Base-by-base conservation (phyloP, 2,888 invertebrate genomes). In the Chalcosyrphus nemorum region DNA sequence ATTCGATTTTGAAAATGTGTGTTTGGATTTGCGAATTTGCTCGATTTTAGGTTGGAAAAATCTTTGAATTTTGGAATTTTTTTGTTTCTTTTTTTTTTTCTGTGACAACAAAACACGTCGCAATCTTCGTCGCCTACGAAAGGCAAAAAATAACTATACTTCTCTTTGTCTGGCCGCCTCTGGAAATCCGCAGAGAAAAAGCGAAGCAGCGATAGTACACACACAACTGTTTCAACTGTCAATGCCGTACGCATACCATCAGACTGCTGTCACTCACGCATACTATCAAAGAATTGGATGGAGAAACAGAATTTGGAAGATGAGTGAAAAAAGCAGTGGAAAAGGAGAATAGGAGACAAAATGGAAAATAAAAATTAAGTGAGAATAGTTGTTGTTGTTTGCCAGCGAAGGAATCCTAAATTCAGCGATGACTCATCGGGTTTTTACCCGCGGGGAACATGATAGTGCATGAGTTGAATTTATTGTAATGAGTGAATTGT, bases 31-130 rank as follows among this genome's bases (percentile, higher is more conserved):
- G 41, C 6, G 17, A 54, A 50, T 17, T 35, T 9, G 11, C n/a
- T 35, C 3, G 3, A 2, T 45, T 45, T 9, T 17, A 11, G 19
- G 45, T 68, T 32, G 29, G 52, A 29, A 71, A 50, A 74, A 74
- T 65, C 29, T 24, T 56, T 24, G 29, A 35, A 65, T 76, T 76
- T 71, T 11, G 50, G n/a, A 21, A 19, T 24, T 68, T 54, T 54
- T 63, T n/a, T n/a, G n/a, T n/a, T n/a, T n/a, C n/a, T n/a, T n/a
- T 77, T 29, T 65, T 45, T 71, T 72, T 63, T 76, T 41, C 61
- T 45, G 57, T 80, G 84, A 84, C 84, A 84, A 84, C 84, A 84
- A 84, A 84, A 80, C 84, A 84, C 84, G 84, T 80, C 84, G 84
- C 70, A 82, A 38, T 74, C 57, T 63, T 80, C 74, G 66, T 78